Base-by-base conservation (phyloP, 1,140 invertebrate species). In the Pogonomyrmex californicus region DNA sequence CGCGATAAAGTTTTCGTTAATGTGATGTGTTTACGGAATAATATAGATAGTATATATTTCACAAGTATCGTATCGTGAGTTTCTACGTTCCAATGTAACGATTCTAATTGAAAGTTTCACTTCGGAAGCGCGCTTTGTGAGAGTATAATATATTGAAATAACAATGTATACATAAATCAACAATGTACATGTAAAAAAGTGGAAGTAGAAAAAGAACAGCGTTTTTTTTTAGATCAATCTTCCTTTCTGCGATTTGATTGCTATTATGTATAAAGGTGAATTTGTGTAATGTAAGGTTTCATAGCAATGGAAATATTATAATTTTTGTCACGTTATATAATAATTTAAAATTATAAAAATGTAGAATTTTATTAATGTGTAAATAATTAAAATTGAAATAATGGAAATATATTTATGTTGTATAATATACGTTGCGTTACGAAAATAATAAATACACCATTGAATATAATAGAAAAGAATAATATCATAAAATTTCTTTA, bases 71-170 rank as follows among this genome's bases (percentile, higher is more conserved):
- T 49, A 51, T 62, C 10, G 17, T 68, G 36, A 10, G 41, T 23
- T 23, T 23, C 23, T 23, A 23, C 23, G 4, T 70, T 81, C 17
- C 17, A 68, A 44, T 70, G 17, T 44, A 56, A 71, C n/a, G 17
- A 58, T 14, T 44, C 30, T 44, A 30, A 70, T 70, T 56, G 44
- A 56, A 56, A 49, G 44, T 71, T 81, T 81, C 47, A 56, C 63
- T 56, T 81, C 7, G 38, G 5, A 71, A 70, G 23, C 10, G 23
- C 33, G 33, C 23, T 70, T 68, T 54, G 65, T 81, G 78, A 71
- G 56, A 81, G 38, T 56, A 5, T 81, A 71, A 44, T n/a, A 56
- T 17, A 1, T 6, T 6, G 30, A 10, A 49, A 12, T 47, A 78
- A 51, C 14, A 41, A 76, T 33, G 14, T 60, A 44, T 23, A 66